Evolutionary conservation across 2,888 invertebrate species (phyloP).

Genomic region (Cyclophora punctaria): DNA sequence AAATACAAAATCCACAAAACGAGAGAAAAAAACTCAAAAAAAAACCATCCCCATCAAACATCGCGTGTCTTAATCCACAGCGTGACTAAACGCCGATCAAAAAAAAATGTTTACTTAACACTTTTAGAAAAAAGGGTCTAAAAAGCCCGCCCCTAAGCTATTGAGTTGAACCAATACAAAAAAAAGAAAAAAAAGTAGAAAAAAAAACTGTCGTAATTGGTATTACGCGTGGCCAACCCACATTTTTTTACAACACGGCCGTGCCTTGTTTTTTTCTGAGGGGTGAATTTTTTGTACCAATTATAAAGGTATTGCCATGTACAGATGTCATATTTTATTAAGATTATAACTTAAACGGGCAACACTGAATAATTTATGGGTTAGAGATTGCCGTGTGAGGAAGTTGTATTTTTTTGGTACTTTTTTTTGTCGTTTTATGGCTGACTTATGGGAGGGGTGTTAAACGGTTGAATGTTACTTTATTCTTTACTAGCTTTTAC

Average conservation of each 20-base stretch:
- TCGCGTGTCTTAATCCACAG: conserved; percentile 54
- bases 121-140: conserved; percentile 10
- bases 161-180: conserved; percentile 57
- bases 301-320: conserved; percentile 35
- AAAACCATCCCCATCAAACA: conserved; percentile 23
- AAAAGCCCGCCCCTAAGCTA: conserved; percentile 57
- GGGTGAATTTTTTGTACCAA: conserved; percentile 66
- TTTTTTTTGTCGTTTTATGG: background rate
- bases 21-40: background rate
- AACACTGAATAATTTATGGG: conserved; percentile 37
- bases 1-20: conserved; percentile 39
- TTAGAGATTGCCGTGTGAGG: conserved; percentile 20
- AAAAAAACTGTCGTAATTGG: conserved; percentile 66
- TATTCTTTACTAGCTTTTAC: no score
- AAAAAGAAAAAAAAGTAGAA: conserved; percentile 48
- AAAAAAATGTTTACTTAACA: conserved; percentile 41
- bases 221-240: conserved; percentile 60
- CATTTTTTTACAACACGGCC: conserved; percentile 41
- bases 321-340: conserved; percentile 50
- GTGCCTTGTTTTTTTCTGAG: conserved; percentile 35
- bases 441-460: no score
- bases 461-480: no score
- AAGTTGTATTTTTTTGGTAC: conserved; percentile 12
- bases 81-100: conserved; percentile 43
- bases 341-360: conserved; percentile 48